Base-by-base conservation (phyloP, 2,888 invertebrate genomes). In the Ophioninae sp. region DNA sequence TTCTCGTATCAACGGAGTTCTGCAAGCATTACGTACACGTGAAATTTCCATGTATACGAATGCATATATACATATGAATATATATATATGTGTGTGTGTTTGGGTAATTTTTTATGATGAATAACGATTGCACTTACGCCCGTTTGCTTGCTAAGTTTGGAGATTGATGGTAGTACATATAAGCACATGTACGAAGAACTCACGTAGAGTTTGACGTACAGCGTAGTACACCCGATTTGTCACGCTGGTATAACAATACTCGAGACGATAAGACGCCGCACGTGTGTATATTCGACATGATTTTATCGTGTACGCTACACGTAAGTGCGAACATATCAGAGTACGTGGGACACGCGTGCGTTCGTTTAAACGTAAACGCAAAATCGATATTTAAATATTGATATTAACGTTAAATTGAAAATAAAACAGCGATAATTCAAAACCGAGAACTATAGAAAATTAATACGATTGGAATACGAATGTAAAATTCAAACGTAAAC, bases 181-280 rank as follows among this genome's bases (percentile, higher is more conserved):
- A 20, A 23, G 61, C 41, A 67, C 58, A 44, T 10, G 13, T 51
- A 59, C 59, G 39, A 44, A 20, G 63, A 81, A 67, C 81, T 83
- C 87, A 88, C 89, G 88, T 87, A 87, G 88, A 81, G 87, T 87
- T 86, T 85, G 83, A 85, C 72, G 83, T 81, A 80, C 74, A 83
- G 84, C 85, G 86, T 84, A 87, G 87, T 87, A 86, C 63, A 58
- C 86, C 78, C 75, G 85, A 87, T 88, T 86, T 85, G 88, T 87
- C 79, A 88, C 84, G 87, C 77, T 77, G 74, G 87, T 88, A 79
- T 79, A 89, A 88, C 88, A 87, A 88, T 88, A 88, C 87, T 82
- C 87, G 63, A 69, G 81, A 72, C 79, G 84, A 84, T 84, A 84
- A 81, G 79, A 75, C 81, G 61, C 71, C 81, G 74, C 61, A 72